phyloP scores from a whole-genome alignment of 2,113 vertebrate genomes.

The Jaculus jaculus region DNA sequence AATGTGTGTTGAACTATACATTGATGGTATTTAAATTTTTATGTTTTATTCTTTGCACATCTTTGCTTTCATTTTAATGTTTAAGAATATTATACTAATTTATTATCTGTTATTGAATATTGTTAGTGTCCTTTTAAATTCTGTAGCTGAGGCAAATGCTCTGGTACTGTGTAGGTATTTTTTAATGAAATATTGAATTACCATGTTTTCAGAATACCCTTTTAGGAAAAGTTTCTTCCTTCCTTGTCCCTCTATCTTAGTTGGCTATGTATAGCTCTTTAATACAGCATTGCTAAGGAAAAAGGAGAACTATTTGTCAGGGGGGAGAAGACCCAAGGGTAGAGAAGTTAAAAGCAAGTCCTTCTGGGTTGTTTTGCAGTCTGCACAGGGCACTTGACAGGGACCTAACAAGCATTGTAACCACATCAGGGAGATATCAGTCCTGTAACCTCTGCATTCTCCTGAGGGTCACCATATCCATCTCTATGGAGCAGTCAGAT shows the following conservation, averaged over 20 bases:
- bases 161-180: background rate
- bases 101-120: background rate
- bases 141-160: background rate
- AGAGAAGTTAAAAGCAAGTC: background rate
- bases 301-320: background rate
- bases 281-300: background rate
- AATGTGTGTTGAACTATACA: background rate
- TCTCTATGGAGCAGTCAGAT: background rate
- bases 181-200: background rate
- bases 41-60: background rate
- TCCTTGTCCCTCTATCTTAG: background rate
- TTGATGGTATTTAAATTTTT: background rate
- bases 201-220: background rate
- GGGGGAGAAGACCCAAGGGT: background rate
- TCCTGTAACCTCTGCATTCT: background rate
- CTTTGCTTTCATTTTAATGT: slow-evolving; percentile 13
- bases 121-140: background rate
- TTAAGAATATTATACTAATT: slow-evolving; percentile 20
- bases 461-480: background rate
- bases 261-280: background rate
- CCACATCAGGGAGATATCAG: background rate
- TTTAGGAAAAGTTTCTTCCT: background rate
- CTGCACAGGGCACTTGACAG: background rate
- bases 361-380: background rate
- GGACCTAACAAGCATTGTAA: background rate